Base-by-base conservation (phyloP, 1,140 invertebrate species). In the Atta colombica region DNA sequence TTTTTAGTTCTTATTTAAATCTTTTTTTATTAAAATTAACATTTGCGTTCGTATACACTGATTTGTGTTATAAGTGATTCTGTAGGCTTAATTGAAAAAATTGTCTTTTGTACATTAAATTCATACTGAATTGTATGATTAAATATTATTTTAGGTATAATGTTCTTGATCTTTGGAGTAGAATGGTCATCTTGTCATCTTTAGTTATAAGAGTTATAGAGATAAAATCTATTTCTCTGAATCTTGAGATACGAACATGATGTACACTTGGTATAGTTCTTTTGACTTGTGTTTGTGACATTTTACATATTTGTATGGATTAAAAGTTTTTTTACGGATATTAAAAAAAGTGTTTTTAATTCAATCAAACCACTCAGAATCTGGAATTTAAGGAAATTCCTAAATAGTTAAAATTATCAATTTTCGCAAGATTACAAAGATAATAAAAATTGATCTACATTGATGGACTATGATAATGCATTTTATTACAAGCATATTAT, bases 131-230 rank as follows among this genome's bases (percentile, higher is more conserved):
- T 74, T 77, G 2, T 18, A 2, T 39, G 14, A 4, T 39, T 1
- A 77, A 58, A 77, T 39, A 77, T 39, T 77, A 75, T 60, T 60
- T 60, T 60, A 18, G 3, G 3, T 21, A 39, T 75, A 39, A 75
- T 39, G 21, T 49, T 3, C 18, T 39, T 77, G 55, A 77, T 39
- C 31, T 75, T 77, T 25, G 6, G 3, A 21, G 4, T 35, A 14
- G 16, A 7, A 21, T 61, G 4, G 21, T 18, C 31, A 35, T 0
- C 8, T 61, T 25, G 3, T 77, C 74, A 39, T 77, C 14, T 77
- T 25, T 21, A 39, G 14, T 77, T 77, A 4, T 16, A 61, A n/a
- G 45, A 39, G 8, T 77, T 77, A 4, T 16, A 61, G 21, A 61
- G 7, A 77, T 28, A 77, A 25, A 61, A 45, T 2, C 14, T 45